phyloP scores from a whole-genome alignment of 2,888 invertebrate species.

The Drosophila vallismaia region DNA sequence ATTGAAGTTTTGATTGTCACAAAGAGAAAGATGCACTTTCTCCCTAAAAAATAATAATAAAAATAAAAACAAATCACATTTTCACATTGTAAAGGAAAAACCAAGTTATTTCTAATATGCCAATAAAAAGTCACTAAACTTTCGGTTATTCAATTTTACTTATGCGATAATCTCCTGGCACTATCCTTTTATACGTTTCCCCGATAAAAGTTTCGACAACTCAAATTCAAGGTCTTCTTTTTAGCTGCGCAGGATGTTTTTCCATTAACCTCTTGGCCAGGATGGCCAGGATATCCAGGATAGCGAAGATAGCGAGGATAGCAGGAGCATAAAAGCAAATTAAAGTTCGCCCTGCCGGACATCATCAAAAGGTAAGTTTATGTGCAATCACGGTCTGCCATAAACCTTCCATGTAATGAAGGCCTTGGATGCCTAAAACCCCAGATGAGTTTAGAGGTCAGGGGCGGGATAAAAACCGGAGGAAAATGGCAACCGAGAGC shows the following conservation, averaged over 20 bases:
- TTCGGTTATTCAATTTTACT: conserved; percentile 1
- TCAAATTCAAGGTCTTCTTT: conserved; percentile 21
- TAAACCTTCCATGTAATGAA: conserved; percentile 40
- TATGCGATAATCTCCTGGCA: background rate
- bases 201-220: conserved; percentile 3
- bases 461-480: background rate
- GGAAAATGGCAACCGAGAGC: background rate
- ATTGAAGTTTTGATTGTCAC: conserved; percentile 44
- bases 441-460: background rate
- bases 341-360: conserved; percentile 35
- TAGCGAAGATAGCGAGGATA: background rate
- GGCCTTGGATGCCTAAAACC: conserved; percentile 10
- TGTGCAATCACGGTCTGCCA: conserved; percentile 41
- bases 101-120: background rate
- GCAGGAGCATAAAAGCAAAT: conserved; percentile 23
- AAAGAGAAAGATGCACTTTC: conserved; percentile 24
- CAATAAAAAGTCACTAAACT: background rate
- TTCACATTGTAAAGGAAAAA: background rate
- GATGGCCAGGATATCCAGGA: background rate
- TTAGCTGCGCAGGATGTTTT: background rate
- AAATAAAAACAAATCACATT: conserved; percentile 8
- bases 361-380: conserved; percentile 43
- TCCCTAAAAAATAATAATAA: conserved; percentile 10
- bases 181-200: background rate
- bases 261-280: conserved; percentile 8